These are phyloP conservation scores for Planiliza haematocheilus DNA, from an alignment of 2,113 vertebrate species.

Conservation along the genomic window DNA sequence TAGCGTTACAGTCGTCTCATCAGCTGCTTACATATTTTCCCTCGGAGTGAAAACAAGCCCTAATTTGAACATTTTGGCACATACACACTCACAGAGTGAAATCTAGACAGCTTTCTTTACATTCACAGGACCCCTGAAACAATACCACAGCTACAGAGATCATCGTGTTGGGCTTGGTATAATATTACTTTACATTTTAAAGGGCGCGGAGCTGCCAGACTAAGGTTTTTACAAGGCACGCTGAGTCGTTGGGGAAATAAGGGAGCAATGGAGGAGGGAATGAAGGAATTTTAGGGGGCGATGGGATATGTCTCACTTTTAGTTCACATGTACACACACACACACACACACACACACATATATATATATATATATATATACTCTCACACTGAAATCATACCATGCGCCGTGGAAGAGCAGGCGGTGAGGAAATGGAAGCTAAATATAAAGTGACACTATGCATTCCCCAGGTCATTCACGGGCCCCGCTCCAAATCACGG, in stretches of 20 bases:
- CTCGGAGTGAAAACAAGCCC: conserved; percentile 7
- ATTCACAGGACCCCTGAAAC: conserved; percentile 67
- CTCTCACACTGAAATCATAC: conserved; percentile 64
- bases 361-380: conserved; percentile 1
- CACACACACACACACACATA: conserved; percentile 5
- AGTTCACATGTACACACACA: conserved; percentile 22
- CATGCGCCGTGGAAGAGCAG: conserved; percentile 64
- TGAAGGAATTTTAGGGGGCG: conserved; percentile 71
- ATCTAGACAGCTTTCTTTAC: conserved; percentile 30
- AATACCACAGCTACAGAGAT: conserved; percentile 73
- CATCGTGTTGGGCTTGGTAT: conserved; percentile 72
- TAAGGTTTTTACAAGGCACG: conserved; percentile 72
- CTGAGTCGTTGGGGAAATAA: conserved; percentile 77
- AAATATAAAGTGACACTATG: conserved; percentile 76
- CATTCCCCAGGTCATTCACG: conserved; percentile 73
- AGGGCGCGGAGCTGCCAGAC: conserved; percentile 65
- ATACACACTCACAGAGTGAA: background rate
- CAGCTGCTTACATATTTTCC: conserved; percentile 24
- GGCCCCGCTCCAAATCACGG: conserved; percentile 65
- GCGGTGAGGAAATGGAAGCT: conserved; percentile 72
- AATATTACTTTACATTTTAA: conserved; percentile 80
- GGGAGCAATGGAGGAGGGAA: conserved; percentile 66
- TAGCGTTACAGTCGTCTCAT: conserved; percentile 42
- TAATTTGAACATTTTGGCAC: conserved; percentile 26
- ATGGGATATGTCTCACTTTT: conserved; percentile 72